Evolutionary conservation across 2,888 invertebrate species (phyloP), one percentile per base, ranked within the genome.

Genomic region (Eristalis arbustorum): DNA sequence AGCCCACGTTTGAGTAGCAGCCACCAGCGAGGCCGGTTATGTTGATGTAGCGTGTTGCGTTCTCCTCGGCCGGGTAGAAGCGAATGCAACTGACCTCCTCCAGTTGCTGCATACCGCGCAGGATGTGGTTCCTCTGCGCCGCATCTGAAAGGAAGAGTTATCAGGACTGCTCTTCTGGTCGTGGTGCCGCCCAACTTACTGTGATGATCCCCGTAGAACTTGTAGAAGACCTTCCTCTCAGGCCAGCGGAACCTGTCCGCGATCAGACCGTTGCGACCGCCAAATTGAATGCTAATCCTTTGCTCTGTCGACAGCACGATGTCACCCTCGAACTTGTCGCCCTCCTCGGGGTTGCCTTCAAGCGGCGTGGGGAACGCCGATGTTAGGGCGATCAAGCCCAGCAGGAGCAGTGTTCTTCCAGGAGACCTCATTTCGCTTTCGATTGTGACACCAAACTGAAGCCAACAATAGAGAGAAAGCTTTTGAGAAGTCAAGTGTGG

Each of bases 11-110:
- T 11, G 96, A 96, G 59, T 59, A 59, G 89, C 97, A 97, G 0
- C 97, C 97, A 0, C 95, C 67, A 0, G 23, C n/a, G 0, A 88
- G 66, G 0, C 90, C 90, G 0, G 77, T 74, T 34, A 85, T 81
- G 28, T 78, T 82, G 18, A 85, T 74, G 67, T 66, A 85, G 0
- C 88, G 88, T 0, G 64, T 28, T 34, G 89, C 89, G 56, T 89
- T 88, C 0, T 94, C 93, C 0, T 93, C 93, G 89, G 95, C 94
- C 0, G 95, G 95, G 22, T 95, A 94, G 90, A 96, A 97, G 76
- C 94, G 93, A 11, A 97, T 93, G 89, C 97, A 97, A 0, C 96
- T 96, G 88, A 94, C 93, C 11, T 94, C 94, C 90, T 96, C 96
- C 90, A 96, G 95, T 81, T 96, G 95, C 0, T 94, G 94, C 90